Evolutionary conservation across 1,140 invertebrate genomes (phyloP), one percentile per base, ranked within the genome.

Genomic region (Drosophila paulistorum): DNA sequence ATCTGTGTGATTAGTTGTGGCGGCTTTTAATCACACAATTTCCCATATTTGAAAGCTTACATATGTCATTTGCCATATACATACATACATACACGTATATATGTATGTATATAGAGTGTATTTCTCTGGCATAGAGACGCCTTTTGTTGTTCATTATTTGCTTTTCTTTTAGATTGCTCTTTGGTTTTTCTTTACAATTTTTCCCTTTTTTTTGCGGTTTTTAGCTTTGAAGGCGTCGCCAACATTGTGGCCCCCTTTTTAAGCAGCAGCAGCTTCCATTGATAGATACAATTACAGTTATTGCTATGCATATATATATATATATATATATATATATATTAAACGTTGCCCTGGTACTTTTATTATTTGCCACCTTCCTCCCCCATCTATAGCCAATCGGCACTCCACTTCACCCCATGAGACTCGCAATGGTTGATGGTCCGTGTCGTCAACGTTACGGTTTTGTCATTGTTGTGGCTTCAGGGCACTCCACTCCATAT

Each of bases 211-310:
- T 65, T 41, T 63, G 61, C 61, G 39, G 39, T 45, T 45, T 62
- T 63, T 42, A 64, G 74, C 83, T 79, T 82, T 87, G 85, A 81
- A 70, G 69, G 63, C 74, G 59, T 65, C 62, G 76, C 45, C 17
- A 55, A 7, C 17, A 23, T 63, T 61, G 59, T 71, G 67, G 61
- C 58, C 62, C 67, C 63, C 58, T 57, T 70, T 73, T 30, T 51
- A 60, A 68, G 68, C 30, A 63, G 76, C 55, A 59, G 71, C 71
- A 69, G 75, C 71, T 70, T 57, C 57, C 51, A 76, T 58, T 68
- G 73, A n/a, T n/a, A n/a, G n/a, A 89, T 87, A 87, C 83, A 83
- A 87, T 87, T 87, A 89, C 83, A 83, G 77, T 80, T 87, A 89
- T 65, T 65, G 37, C 37, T 13, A 39, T 39, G 11, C 37, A 39